These are phyloP conservation scores for Trachelus stipa DNA, from an alignment of 2,888 invertebrate species.

Conservation along the genomic window DNA sequence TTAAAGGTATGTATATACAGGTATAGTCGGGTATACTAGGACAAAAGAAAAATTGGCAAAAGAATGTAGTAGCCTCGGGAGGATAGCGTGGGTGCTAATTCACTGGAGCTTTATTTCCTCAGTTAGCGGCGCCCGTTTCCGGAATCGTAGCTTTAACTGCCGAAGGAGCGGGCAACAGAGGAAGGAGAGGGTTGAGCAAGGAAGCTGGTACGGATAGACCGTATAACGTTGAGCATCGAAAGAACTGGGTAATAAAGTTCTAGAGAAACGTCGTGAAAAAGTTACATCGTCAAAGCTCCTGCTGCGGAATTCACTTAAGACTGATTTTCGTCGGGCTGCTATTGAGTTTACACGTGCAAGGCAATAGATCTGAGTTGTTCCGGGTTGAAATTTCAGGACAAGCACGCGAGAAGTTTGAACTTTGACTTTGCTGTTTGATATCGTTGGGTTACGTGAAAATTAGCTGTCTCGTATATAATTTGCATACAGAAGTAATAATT, in stretches of 20 bases:
- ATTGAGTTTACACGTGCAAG: background rate
- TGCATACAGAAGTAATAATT: background rate
- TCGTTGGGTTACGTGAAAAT: background rate
- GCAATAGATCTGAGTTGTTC: background rate
- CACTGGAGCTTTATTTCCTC: constrained; percentile 36
- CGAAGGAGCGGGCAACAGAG: background rate
- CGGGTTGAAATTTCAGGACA: background rate
- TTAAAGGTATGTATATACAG: background rate
- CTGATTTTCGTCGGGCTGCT: background rate
- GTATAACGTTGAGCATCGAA: background rate
- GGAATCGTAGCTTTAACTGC: constrained; percentile 19
- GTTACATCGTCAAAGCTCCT: constrained; percentile 3
- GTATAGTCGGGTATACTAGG: background rate
- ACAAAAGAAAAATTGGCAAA: background rate
- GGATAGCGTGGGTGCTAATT: constrained; percentile 28
- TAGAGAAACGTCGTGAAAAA: background rate
- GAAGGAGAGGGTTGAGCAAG: background rate
- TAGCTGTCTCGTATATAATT: background rate
- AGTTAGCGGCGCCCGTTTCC: constrained; percentile 9
- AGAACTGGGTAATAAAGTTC: background rate
- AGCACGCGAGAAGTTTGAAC: background rate
- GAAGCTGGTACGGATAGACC: background rate
- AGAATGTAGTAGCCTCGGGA: constrained; percentile 1
- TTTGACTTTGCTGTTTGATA: background rate
- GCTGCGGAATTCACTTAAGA: constrained; percentile 3